These are phyloP conservation scores for Pseudomyrmex dendroicus DNA, from an alignment of 1,140 invertebrate species.

Conservation along the genomic window DNA sequence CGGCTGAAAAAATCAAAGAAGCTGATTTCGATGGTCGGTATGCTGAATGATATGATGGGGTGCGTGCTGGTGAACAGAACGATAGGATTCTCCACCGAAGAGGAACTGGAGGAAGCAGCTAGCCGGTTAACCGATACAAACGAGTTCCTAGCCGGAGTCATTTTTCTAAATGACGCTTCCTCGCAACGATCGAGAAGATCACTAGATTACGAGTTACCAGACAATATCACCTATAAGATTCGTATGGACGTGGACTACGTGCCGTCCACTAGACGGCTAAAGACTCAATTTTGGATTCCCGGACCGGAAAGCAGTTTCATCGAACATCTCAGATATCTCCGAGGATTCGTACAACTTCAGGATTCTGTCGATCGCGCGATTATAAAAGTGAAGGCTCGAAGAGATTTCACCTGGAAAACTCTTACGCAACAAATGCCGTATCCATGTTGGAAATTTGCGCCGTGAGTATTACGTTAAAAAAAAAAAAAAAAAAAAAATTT, in stretches of 20 bases:
- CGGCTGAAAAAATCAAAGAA: constrained; percentile 75
- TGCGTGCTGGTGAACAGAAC: constrained; percentile 88
- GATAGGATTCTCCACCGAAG: constrained; percentile 83
- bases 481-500: too few species aligned
- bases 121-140: constrained; percentile 85
- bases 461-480: constrained; percentile 83
- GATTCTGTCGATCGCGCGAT: constrained; percentile 88
- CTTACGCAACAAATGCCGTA: constrained; percentile 89
- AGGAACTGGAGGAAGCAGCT: constrained; percentile 85
- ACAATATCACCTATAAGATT: constrained; percentile 87
- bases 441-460: constrained; percentile 87
- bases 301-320: constrained; percentile 88
- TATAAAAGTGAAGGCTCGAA: constrained; percentile 83
- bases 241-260: constrained; percentile 89
- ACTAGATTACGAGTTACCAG: constrained; percentile 71
- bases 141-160: constrained; percentile 86
- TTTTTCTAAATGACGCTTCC: constrained; percentile 83
- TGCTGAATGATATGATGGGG: constrained; percentile 85
- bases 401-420: constrained; percentile 84
- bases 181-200: constrained; percentile 71
- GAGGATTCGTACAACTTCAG: constrained; percentile 89
- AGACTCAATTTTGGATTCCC: constrained; percentile 88
- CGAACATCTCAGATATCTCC: constrained; percentile 88
- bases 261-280: constrained; percentile 87
- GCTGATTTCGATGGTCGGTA: constrained; percentile 78